Evolutionary conservation across 2,113 vertebrate species (phyloP).

Genomic region (Oncorhynchus masou): DNA sequence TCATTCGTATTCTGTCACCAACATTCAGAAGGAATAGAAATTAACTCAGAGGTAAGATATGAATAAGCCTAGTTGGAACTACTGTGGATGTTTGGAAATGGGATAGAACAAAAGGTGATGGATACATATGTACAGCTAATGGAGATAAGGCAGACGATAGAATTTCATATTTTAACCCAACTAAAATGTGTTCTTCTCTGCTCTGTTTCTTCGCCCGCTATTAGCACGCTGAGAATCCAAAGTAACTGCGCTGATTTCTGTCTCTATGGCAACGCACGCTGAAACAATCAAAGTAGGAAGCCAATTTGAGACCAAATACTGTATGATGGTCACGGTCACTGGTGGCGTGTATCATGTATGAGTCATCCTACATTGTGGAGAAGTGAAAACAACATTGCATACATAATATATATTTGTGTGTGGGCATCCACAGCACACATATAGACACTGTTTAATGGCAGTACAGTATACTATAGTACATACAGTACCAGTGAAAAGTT

Average conservation of each 20-base stretch:
- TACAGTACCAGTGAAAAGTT: too few species aligned
- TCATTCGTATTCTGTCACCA: neutral
- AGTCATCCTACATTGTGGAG: constrained; percentile 19
- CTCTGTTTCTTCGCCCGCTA: constrained; percentile 25
- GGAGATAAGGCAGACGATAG: neutral
- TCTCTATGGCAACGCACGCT: constrained; percentile 47
- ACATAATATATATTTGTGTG: neutral
- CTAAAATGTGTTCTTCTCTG: neutral
- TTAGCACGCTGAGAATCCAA: constrained; percentile 24
- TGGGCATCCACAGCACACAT: neutral
- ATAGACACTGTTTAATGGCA: neutral
- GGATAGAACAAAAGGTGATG: neutral
- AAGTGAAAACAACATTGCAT: constrained; percentile 13
- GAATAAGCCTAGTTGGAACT: neutral
- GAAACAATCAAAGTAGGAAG: constrained; percentile 37
- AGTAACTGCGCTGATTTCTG: constrained; percentile 15
- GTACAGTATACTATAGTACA: neutral
- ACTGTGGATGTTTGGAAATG: neutral
- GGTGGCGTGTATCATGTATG: constrained; percentile 1
- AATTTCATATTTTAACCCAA: neutral
- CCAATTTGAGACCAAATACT: constrained; percentile 15
- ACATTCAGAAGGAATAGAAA: neutral
- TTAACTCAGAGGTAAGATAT: neutral
- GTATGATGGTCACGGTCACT: constrained; percentile 19
- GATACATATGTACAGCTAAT: neutral